Evolutionary conservation across 2,888 invertebrate species (phyloP), one percentile per base, ranked within the genome.

Genomic region (Tetranychus piercei): DNA sequence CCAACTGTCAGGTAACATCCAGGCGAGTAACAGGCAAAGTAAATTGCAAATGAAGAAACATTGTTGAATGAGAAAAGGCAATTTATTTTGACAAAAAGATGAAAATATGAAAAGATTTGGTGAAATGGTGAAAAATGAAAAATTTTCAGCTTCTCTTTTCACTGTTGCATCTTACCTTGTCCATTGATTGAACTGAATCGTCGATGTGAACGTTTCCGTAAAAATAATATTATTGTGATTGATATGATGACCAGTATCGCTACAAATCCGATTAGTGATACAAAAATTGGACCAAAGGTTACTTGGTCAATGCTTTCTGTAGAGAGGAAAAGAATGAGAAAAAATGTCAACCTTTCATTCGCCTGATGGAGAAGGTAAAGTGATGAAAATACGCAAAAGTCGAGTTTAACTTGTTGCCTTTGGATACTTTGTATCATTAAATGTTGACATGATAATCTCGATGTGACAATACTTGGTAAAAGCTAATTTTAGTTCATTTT

Each of bases 231-330:
- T 69, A 69, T 23, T 69, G 20, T 69, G 22, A 69, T 69, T 22
- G 69, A 69, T 69, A 69, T 69, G 69, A 20, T 23, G 20, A 69
- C 69, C 69, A 69, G 20, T 23, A 69, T 23, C 6, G 34, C 34
- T 11, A 69, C 69, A 9, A 23, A 23, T 69, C 22, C 69, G 6
- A 69, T 69, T 8, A 69, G 11, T 23, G 20, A 20, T 11, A 69
- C 34, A 22, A 69, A 69, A 23, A 23, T 69, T 69, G 69, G 34
- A 23, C 69, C 20, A 9, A 69, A 69, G 11, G 69, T 69, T 11
- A 69, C 69, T 23, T 69, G 69, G 34, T 69, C 69, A 5, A 69
- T 69, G 6, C 22, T 69, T 22, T 69, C 69, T 69, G n/a, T 23
- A 22, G n/a, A 11, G 6, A 7, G 34, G n/a, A 23, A 67, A 2